Conservation (phyloP, 2,113 vertebrate genomes). For the Natator depressus region DNA sequence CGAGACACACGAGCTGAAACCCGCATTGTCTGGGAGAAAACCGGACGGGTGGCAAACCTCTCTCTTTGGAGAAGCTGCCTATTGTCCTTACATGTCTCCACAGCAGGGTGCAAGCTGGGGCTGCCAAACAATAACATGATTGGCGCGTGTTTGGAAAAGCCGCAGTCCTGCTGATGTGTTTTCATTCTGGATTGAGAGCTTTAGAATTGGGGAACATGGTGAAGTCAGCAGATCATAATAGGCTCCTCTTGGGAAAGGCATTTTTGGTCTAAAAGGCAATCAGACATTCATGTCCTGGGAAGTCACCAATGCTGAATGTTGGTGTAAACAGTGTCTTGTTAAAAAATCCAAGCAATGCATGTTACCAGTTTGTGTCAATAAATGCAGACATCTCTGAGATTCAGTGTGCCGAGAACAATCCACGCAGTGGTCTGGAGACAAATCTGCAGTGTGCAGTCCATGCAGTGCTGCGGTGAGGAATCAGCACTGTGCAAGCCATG, state of each 20-base stretch:
- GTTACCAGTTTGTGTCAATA: background rate
- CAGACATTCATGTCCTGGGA: background rate
- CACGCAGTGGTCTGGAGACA: background rate
- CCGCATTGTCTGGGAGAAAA: no score
- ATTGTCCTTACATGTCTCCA: background rate
- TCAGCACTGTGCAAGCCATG: background rate
- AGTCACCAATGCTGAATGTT: background rate
- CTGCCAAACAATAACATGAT: no score
- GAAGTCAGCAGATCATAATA: background rate
- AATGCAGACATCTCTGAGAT: background rate
- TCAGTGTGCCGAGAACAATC: background rate
- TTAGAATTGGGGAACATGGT: background rate
- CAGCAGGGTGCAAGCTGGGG: background rate
- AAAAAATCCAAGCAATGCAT: background rate
- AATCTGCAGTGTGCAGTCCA: no score
- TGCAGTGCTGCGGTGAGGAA: no score
- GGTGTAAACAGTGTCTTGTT: background rate
- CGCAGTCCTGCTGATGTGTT: background rate
- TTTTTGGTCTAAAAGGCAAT: background rate
- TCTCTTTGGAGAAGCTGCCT: background rate
- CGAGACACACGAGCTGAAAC: no score
- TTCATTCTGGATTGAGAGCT: background rate
- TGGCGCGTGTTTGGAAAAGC: background rate
- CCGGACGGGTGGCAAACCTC: no score
- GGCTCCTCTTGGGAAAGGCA: background rate